Conservation (phyloP, 2,113 vertebrate species). For the Mesembrinibis cayennensis region DNA sequence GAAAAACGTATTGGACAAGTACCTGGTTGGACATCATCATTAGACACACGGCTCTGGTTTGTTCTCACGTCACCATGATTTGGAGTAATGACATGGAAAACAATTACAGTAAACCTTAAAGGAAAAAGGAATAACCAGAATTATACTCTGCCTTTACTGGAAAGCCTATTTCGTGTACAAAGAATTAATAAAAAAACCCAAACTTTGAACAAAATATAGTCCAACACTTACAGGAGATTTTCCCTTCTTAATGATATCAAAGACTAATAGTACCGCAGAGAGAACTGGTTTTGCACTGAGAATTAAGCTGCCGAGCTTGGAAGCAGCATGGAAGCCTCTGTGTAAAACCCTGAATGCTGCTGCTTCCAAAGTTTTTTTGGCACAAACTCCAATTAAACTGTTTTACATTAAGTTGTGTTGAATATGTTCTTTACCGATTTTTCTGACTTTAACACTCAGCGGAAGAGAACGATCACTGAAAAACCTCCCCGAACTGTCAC, state of each 20-base stretch:
- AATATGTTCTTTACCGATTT: not conserved
- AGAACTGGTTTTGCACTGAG: not conserved
- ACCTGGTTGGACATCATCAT: not conserved
- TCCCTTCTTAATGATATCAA: not conserved
- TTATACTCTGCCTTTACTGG: not conserved
- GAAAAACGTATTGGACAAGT: not conserved
- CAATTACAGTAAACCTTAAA: not conserved
- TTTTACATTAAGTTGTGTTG: not conserved
- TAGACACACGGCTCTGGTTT: accelerated
- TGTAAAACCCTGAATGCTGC: not conserved
- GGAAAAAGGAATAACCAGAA: not conserved
- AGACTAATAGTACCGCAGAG: not conserved
- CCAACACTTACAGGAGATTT: not conserved
- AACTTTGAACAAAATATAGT: not conserved
- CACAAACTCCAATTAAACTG: not conserved
- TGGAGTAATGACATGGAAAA: not conserved
- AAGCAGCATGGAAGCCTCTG: not conserved
- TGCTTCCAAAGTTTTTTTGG: not conserved
- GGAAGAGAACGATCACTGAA: not conserved
- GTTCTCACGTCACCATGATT: not conserved
- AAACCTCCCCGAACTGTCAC: not conserved
- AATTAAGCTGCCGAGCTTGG: not conserved
- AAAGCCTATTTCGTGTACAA: not conserved
- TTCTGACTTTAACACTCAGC: not conserved
- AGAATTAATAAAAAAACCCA: not conserved